phyloP scores from a whole-genome alignment of 2,888 invertebrate species.

The Podabrus alpinus region DNA sequence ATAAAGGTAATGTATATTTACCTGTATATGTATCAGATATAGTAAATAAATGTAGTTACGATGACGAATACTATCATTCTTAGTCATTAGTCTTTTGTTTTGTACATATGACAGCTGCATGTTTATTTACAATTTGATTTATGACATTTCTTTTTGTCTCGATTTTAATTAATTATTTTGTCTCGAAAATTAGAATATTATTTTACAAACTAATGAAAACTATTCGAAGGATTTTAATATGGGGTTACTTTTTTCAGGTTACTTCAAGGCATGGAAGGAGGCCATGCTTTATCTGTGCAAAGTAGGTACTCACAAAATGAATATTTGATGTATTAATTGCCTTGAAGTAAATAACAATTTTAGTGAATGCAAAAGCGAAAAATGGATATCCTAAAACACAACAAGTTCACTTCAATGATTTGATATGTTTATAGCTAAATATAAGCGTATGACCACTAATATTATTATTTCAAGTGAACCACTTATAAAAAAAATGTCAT shows the following conservation, averaged over 20 bases:
- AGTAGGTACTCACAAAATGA: conserved; percentile 8
- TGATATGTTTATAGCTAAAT: conserved; percentile 26
- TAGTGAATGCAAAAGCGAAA: not conserved
- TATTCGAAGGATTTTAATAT: not conserved
- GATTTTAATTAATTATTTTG: not conserved
- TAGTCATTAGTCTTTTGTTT: conserved; percentile 27
- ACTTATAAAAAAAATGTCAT: conserved; percentile 16
- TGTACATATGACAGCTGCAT: conserved; percentile 47
- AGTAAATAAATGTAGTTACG: conserved; percentile 18
- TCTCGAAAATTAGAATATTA: not conserved
- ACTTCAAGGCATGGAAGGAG: conserved; percentile 28
- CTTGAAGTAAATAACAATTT: not conserved
- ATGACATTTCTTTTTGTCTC: conserved; percentile 21
- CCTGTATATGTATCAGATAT: conserved; percentile 19
- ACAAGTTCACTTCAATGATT: not conserved
- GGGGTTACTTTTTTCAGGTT: conserved; percentile 20
- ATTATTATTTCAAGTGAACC: conserved; percentile 9
- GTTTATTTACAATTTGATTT: conserved; percentile 52
- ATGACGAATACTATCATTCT: conserved; percentile 20
- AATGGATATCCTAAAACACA: not conserved
- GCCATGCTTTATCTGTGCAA: conserved; percentile 21
- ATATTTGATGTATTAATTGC: conserved; percentile 5
- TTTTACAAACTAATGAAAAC: not conserved
- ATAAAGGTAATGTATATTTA: conserved; percentile 43
- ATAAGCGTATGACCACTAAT: conserved; percentile 18